Evolutionary conservation across 1,140 invertebrate species (phyloP).

Genomic region (Pseudomyrmex sp.): DNA sequence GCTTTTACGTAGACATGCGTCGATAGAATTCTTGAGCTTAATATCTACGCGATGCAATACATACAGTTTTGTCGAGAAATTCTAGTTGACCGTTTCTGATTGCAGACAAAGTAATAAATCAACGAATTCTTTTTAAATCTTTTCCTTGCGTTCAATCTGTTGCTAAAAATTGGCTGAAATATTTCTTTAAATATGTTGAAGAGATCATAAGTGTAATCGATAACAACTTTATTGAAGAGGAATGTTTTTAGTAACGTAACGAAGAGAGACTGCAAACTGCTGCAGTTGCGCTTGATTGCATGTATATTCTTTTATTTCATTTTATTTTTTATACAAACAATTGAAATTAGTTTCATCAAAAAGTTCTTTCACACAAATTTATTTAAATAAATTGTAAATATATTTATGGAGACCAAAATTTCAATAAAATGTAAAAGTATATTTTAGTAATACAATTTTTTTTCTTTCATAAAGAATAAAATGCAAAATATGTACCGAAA

Average conservation of each 20-base stretch:
- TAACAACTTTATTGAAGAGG: conserved; percentile 40
- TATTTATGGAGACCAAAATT: neutral
- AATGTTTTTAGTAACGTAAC: conserved; percentile 35
- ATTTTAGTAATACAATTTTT: no score
- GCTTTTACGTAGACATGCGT: conserved; percentile 39
- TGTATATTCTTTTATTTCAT: conserved; percentile 7
- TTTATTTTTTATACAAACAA: conserved; percentile 8
- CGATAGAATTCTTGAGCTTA: conserved; percentile 36
- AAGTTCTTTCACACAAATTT: neutral
- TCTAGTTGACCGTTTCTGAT: neutral
- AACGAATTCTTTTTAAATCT: neutral
- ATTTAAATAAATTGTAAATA: neutral
- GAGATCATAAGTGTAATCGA: conserved; percentile 36
- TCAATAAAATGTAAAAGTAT: no score
- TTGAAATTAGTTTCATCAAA: conserved; percentile 34
- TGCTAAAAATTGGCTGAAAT: conserved; percentile 13
- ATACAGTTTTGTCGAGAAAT: conserved; percentile 22
- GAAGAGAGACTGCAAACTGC: conserved; percentile 23
- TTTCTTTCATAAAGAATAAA: no score
- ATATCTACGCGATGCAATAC: conserved; percentile 9
- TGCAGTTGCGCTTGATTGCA: conserved; percentile 40
- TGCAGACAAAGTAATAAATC: neutral
- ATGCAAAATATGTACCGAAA: neutral
- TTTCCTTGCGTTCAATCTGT: conserved; percentile 15
- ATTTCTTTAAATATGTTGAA: conserved; percentile 27